Evolutionary conservation across 2,888 invertebrate species (phyloP).

Genomic region (Diloba caeruleocephala): DNA sequence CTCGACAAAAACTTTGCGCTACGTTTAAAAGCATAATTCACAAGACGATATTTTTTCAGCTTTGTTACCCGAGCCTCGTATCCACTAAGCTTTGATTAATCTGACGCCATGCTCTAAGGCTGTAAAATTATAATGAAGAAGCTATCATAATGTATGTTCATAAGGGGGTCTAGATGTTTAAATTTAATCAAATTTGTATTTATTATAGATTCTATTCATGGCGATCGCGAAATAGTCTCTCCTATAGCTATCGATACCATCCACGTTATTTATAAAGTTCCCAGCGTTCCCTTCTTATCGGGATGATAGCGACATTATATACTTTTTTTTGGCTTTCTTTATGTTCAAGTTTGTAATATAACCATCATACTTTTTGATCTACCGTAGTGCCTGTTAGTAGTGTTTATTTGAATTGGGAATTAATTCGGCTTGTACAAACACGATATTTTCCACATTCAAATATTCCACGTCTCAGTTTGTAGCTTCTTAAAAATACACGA

Average conservation of each 20-base stretch:
- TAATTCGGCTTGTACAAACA: too few relatives aligned
- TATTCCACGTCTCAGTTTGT: slow-evolving; percentile 16
- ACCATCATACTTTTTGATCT: slow-evolving; percentile 18
- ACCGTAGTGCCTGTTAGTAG: neutral
- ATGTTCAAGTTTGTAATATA: slow-evolving; percentile 37
- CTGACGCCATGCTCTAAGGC: slow-evolving; percentile 16
- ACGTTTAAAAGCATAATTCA: slow-evolving; percentile 38
- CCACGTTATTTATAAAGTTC: slow-evolving; percentile 47
- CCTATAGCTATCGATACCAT: slow-evolving; percentile 38
- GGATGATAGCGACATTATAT: slow-evolving; percentile 20
- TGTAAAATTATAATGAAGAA: slow-evolving; percentile 23
- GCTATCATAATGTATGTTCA: slow-evolving; percentile 8
- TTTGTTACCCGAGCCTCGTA: slow-evolving; percentile 23
- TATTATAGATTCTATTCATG: slow-evolving; percentile 3
- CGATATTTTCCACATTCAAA: too few relatives aligned
- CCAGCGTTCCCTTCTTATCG: slow-evolving; percentile 16
- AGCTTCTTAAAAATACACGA: slow-evolving; percentile 2
- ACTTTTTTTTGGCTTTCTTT: slow-evolving; percentile 34
- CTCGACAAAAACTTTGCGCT: slow-evolving; percentile 22
- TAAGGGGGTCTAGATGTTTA: slow-evolving; percentile 2
- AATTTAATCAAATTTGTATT: slow-evolving; percentile 7
- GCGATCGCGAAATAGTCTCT: slow-evolving; percentile 27
- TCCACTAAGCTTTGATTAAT: slow-evolving; percentile 40
- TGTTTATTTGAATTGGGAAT: slow-evolving; percentile 21
- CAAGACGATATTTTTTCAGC: slow-evolving; percentile 40